Percentiles rank a stretch among this genome's conserved stretches.
phyloP scores from a whole-genome alignment of 2,113 vertebrate genomes.

The Ia io region DNA sequence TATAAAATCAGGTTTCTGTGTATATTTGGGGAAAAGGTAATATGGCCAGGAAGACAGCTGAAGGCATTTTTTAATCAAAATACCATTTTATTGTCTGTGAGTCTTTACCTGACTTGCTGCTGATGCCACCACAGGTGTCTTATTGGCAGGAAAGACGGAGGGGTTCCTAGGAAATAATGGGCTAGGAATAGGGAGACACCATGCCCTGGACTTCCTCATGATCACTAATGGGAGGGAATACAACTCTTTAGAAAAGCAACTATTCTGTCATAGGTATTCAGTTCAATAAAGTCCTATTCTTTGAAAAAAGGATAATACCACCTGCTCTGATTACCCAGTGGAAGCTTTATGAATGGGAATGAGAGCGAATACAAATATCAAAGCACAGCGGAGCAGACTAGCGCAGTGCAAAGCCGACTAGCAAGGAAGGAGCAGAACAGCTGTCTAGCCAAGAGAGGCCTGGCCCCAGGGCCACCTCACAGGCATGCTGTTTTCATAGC shows the following conservation, averaged over 20 bases:
- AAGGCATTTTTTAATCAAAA: background rate
- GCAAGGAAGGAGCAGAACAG: too few species aligned
- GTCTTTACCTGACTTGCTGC: background rate
- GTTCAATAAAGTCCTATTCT: constrained; percentile 18
- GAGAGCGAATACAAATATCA: background rate
- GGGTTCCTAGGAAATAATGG: background rate
- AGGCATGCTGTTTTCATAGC: too few species aligned
- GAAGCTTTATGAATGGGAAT: background rate
- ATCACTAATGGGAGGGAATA: background rate
- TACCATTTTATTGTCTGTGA: background rate
- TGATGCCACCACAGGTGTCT: background rate
- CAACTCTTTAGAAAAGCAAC: background rate
- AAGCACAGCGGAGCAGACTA: too few species aligned
- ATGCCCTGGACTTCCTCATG: background rate
- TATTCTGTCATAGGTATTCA: background rate
- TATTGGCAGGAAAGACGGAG: background rate
- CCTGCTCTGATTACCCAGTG: background rate
- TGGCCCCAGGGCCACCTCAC: too few species aligned
- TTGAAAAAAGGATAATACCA: background rate
- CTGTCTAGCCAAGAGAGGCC: too few species aligned
- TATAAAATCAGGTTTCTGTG: background rate
- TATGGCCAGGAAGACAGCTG: background rate
- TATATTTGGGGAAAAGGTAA: background rate
- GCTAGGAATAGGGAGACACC: background rate
- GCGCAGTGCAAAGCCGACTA: too few species aligned